Conservation (phyloP, 2,113 vertebrate genomes). For the Atherinomorus stipes region DNA sequence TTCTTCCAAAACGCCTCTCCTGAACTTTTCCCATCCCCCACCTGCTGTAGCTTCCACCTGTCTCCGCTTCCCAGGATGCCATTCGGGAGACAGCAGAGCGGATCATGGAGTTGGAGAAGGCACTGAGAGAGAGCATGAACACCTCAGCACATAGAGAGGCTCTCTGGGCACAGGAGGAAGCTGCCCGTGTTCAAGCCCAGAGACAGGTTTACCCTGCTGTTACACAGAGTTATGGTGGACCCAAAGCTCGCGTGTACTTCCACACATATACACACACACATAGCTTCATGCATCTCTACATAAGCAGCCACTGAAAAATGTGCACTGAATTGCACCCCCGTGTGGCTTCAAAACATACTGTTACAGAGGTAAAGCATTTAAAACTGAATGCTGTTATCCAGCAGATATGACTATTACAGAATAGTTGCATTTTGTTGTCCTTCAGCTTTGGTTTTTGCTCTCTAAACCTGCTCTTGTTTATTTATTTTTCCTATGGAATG, state of each 20-base stretch:
- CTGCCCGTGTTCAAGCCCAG: conserved; percentile 73
- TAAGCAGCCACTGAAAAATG: background rate
- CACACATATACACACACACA: conserved; percentile 1
- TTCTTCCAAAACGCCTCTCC: conserved; percentile 25
- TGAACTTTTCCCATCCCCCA: background rate
- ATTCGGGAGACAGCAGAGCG: conserved; percentile 74
- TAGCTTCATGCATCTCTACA: background rate
- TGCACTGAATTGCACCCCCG: conserved; percentile 52
- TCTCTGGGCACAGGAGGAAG: conserved; percentile 81
- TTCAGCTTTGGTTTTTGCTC: background rate
- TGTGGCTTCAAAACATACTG: conserved; percentile 44
- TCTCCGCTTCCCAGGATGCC: conserved; percentile 74
- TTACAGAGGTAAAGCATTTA: conserved; percentile 14
- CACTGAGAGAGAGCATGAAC: conserved; percentile 81
- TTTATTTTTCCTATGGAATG: conserved; percentile 7
- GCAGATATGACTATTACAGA: conserved; percentile 4
- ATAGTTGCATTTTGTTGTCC: background rate
- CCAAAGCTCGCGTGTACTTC: background rate
- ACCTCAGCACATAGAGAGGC: conserved; percentile 79
- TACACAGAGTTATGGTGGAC: conserved; percentile 5
- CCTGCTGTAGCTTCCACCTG: conserved; percentile 48
- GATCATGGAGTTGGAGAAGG: conserved; percentile 80
- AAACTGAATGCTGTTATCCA: background rate
- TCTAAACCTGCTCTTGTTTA: conserved; percentile 9
- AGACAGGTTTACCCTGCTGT: conserved; percentile 72